These are phyloP conservation scores for Callopanchax toddi DNA, from an alignment of 2,113 vertebrate species.

Conservation along the genomic window DNA sequence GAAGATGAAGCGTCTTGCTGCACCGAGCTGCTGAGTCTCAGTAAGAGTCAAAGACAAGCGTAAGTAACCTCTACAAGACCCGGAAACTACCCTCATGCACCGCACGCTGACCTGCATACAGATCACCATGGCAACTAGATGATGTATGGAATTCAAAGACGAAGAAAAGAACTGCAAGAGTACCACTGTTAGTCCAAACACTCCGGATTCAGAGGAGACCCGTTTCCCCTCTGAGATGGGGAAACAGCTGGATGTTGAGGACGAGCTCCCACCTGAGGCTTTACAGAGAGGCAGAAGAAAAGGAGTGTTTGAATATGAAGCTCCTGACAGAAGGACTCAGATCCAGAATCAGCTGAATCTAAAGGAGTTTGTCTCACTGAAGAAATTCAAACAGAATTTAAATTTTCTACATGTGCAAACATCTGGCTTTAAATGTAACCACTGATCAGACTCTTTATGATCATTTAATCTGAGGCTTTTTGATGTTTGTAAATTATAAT, in stretches of 20 bases:
- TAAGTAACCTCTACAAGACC: not conserved
- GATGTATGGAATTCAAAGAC: conserved; percentile 3
- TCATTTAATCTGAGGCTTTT: too few species aligned
- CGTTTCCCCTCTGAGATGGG: not conserved
- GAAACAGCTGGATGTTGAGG: not conserved
- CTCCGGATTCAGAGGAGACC: too few species aligned
- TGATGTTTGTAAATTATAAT: too few species aligned
- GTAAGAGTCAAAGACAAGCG: conserved; percentile 1
- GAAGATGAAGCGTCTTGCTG: not conserved
- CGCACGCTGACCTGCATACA: not conserved
- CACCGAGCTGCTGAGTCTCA: conserved; percentile 3
- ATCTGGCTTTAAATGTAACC: not conserved
- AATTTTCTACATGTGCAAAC: not conserved
- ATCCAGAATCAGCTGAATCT: not conserved
- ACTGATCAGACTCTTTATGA: too few species aligned
- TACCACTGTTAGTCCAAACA: not conserved
- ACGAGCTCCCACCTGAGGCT: not conserved
- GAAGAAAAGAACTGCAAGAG: not conserved
- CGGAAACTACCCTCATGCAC: not conserved
- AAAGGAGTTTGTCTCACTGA: not conserved
- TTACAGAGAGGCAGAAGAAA: not conserved
- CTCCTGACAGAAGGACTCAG: not conserved
- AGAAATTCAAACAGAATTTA: too few species aligned
- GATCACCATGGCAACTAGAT: not conserved
- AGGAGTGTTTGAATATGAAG: not conserved